These are phyloP conservation scores for Indri indri DNA, from an alignment of 2,113 vertebrate species.

Conservation along the genomic window DNA sequence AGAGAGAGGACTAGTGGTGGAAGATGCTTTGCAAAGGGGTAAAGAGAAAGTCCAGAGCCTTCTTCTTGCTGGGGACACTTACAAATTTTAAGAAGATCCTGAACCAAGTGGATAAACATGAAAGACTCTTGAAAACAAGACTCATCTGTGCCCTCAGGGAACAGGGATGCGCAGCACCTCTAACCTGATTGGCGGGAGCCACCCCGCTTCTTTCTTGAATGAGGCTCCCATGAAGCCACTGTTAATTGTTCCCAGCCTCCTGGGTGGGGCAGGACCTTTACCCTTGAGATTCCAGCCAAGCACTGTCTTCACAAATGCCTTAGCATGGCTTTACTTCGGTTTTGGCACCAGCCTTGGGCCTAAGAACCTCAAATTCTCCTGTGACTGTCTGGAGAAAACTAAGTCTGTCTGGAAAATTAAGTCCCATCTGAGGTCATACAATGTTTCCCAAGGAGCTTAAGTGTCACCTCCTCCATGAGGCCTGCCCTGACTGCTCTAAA, in stretches of 20 bases:
- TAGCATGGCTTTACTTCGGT: not conserved
- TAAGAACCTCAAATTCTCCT: not conserved
- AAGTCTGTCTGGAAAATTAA: not conserved
- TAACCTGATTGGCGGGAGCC: not conserved
- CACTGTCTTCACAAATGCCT: constrained; percentile 13
- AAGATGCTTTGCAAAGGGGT: not conserved
- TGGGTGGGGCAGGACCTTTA: not conserved
- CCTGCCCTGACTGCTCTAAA: not conserved
- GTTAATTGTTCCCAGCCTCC: constrained; percentile 56
- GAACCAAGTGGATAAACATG: not conserved
- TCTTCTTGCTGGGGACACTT: not conserved
- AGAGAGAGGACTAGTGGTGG: not conserved
- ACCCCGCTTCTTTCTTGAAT: constrained; percentile 52
- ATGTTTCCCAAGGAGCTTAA: not conserved
- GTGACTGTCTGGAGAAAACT: not conserved
- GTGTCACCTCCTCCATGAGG: not conserved
- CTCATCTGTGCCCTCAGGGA: not conserved
- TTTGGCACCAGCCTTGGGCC: not conserved
- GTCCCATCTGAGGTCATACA: not conserved
- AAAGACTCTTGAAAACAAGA: constrained; percentile 5
- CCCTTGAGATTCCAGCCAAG: not conserved
- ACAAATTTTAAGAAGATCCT: not conserved
- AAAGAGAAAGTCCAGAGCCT: not conserved
- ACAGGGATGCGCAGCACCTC: not conserved
- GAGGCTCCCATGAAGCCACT: constrained; percentile 23